A percentile compares a stretch with the other conserved stretches of the same genome.
phyloP scores from a whole-genome alignment of 30 jellyfish, hydroid and myxozoan genomes.

The Turritopsis dohrnii region DNA sequence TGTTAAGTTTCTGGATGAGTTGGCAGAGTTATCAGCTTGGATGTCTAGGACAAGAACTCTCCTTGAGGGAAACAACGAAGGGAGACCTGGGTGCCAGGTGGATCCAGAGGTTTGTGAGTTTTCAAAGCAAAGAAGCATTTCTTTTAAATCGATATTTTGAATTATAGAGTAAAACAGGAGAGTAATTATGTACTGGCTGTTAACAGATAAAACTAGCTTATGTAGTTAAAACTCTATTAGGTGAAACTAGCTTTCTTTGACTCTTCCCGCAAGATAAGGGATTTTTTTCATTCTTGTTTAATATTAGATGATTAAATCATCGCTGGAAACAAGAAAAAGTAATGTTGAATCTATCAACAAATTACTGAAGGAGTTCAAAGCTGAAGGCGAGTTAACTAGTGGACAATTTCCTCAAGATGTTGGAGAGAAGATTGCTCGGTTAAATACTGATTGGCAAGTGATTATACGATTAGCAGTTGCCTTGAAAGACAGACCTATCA shows the following conservation, averaged over 20 bases:
- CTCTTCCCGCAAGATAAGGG: too few relatives aligned
- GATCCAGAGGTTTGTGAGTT: conserved; percentile 85
- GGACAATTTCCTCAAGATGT: conserved; percentile 90
- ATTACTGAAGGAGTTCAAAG: conserved; percentile 65
- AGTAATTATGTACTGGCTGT: not conserved
- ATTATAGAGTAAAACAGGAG: not conserved
- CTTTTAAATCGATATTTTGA: not conserved
- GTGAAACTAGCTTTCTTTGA: too few relatives aligned
- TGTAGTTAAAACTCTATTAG: too few relatives aligned
- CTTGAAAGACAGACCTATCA: conserved; percentile 53
- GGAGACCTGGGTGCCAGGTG: conserved; percentile 58
- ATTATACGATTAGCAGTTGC: conserved; percentile 65
- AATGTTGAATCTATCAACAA: conserved; percentile 83
- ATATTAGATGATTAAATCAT: conserved; percentile 76
- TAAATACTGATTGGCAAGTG: conserved; percentile 89
- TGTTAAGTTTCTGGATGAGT: conserved; percentile 80
- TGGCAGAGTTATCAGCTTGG: conserved; percentile 96
- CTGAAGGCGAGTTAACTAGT: conserved; percentile 79
- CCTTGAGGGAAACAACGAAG: conserved; percentile 67
- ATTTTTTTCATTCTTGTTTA: not conserved
- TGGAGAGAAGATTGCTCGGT: conserved; percentile 73
- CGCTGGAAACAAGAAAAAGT: conserved; percentile 75
- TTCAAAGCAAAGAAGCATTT: conserved; percentile 55
- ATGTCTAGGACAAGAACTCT: conserved; percentile 88
- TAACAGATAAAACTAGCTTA: not conserved